A percentile compares a stretch with the other conserved stretches of the same genome.
Conservation (phyloP, 2,113 vertebrate genomes). For the Poeciliopsis retropinna region DNA sequence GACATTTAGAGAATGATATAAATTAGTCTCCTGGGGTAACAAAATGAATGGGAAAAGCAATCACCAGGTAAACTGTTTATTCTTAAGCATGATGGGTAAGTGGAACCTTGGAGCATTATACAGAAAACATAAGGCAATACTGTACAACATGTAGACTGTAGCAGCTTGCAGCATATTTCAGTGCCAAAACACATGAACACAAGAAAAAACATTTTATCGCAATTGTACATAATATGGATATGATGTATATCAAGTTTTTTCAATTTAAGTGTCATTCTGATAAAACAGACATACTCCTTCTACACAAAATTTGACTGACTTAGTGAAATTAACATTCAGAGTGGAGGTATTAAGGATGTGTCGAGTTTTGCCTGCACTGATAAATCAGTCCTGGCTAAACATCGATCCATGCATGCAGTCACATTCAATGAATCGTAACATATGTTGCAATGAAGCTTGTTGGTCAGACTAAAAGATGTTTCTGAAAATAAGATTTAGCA, state of each 20-base stretch:
- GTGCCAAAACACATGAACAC: constrained; percentile 19
- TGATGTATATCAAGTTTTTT: constrained; percentile 24
- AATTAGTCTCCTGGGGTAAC: constrained; percentile 10
- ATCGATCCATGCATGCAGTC: background rate
- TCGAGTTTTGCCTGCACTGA: constrained; percentile 43
- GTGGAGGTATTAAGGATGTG: constrained; percentile 45
- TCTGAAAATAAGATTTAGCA: background rate
- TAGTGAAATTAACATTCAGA: constrained; percentile 50
- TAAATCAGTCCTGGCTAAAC: background rate
- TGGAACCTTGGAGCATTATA: constrained; percentile 31
- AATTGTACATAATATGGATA: constrained; percentile 15
- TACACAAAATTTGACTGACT: constrained; percentile 47
- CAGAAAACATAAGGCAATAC: constrained; percentile 36
- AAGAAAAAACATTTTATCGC: constrained; percentile 3
- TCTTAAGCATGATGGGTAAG: constrained; percentile 41
- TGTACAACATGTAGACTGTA: constrained; percentile 64
- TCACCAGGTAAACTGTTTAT: constrained; percentile 34
- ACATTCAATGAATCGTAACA: background rate
- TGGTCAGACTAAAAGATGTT: background rate
- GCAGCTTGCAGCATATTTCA: constrained; percentile 66
- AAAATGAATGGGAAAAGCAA: constrained; percentile 35
- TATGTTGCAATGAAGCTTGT: background rate
- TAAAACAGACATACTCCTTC: background rate
- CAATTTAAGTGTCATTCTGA: constrained; percentile 13
- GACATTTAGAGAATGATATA: background rate